phyloP scores from a whole-genome alignment of 2,113 vertebrate genomes.

The Gadus macrocephalus region DNA sequence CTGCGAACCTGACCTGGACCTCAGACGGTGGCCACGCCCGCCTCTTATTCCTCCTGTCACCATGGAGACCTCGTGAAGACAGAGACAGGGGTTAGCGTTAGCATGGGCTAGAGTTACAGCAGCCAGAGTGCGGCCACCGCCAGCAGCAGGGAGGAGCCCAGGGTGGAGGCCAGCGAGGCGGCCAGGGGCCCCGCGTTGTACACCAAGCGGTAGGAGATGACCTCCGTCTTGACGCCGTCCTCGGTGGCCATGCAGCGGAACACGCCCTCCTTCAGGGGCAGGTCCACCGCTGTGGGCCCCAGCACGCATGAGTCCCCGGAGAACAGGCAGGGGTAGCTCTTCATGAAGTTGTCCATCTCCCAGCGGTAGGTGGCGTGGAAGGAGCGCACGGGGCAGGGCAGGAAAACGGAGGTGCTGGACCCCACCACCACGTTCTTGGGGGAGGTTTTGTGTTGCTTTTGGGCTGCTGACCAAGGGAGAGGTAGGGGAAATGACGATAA shows the following conservation, averaged over 20 bases:
- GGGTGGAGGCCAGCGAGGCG: slow-evolving; percentile 58
- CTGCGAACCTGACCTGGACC: slow-evolving; percentile 65
- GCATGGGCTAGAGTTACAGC: slow-evolving; percentile 64
- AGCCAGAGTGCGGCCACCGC: slow-evolving; percentile 66
- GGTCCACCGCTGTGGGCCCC: slow-evolving; percentile 53
- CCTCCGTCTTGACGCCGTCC: slow-evolving; percentile 74
- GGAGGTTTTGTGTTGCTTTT: slow-evolving; percentile 61
- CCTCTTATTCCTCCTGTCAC: slow-evolving; percentile 7
- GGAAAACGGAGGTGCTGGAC: slow-evolving; percentile 68
- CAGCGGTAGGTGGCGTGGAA: slow-evolving; percentile 78
- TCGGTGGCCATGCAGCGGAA: slow-evolving; percentile 78
- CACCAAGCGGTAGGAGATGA: slow-evolving; percentile 73
- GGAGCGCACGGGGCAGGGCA: slow-evolving; percentile 76
- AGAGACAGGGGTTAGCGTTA: slow-evolving; percentile 43
- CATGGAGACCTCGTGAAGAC: no score
- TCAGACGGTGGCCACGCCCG: slow-evolving; percentile 35
- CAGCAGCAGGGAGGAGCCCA: slow-evolving; percentile 65
- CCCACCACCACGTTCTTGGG: slow-evolving; percentile 69
- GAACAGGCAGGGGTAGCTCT: slow-evolving; percentile 73
- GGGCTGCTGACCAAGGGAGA: slow-evolving; percentile 35
- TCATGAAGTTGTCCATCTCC: slow-evolving; percentile 74
- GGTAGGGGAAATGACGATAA: not conserved
- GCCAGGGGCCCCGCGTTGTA: slow-evolving; percentile 57
- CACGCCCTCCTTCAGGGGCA: slow-evolving; percentile 71
- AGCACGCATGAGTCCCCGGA: slow-evolving; percentile 76